Percentiles rank a stretch among this genome's conserved stretches.
Evolutionary conservation across 1,140 invertebrate species (phyloP).

Genomic region (Cherax quadricarinatus): DNA sequence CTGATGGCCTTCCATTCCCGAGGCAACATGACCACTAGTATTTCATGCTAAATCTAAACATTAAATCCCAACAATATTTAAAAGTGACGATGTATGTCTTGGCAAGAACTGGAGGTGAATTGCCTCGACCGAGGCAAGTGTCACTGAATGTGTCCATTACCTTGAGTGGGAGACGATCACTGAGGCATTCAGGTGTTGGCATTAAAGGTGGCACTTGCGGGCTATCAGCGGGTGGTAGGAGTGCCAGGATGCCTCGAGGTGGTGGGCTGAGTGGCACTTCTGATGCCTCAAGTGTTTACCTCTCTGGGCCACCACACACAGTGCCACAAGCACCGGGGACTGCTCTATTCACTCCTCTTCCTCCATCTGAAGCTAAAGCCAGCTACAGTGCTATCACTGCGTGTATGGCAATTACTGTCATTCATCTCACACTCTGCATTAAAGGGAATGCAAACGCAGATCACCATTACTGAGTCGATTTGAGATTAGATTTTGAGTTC

Average conservation of each 20-base stretch:
- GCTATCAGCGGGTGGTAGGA: conserved; percentile 8
- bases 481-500: too few species aligned
- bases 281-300: conserved; percentile 21
- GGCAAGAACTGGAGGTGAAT: too few species aligned
- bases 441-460: too few species aligned
- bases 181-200: not conserved
- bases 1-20: too few species aligned
- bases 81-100: too few species aligned
- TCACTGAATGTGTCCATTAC: not conserved
- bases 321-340: not conserved
- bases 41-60: too few species aligned
- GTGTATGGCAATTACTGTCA: not conserved
- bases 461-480: too few species aligned
- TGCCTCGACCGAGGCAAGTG: not conserved
- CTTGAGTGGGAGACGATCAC: conserved; percentile 1
- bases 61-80: too few species aligned
- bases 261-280: conserved; percentile 14
- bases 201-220: not conserved
- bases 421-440: not conserved
- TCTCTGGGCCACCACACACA: conserved; percentile 11
- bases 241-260: conserved; percentile 22
- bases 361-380: too few species aligned
- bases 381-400: not conserved
- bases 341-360: not conserved
- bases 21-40: too few species aligned